A percentile compares a stretch with the other conserved stretches of the same genome.
Evolutionary conservation across 2,113 vertebrate genomes (phyloP).

Genomic region (Microcebus tavaratra): DNA sequence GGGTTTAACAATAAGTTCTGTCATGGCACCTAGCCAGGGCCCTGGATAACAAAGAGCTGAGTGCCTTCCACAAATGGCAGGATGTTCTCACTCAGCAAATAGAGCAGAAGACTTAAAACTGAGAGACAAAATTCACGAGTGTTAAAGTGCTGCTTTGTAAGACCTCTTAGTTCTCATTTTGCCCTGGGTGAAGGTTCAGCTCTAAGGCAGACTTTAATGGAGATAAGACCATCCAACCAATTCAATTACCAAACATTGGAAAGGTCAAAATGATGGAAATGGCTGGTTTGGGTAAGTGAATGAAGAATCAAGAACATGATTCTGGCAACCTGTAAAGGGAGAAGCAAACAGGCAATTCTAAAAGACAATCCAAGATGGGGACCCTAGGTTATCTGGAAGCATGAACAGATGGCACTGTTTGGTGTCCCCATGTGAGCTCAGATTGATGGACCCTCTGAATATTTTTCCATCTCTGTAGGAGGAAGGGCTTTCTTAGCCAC

Average conservation of each 20-base stretch:
- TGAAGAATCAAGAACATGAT: neutral
- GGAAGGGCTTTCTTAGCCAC: neutral
- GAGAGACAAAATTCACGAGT: conserved; percentile 28
- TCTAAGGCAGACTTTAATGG: neutral
- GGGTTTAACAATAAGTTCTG: neutral
- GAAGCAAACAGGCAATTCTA: neutral
- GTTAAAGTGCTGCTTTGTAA: neutral
- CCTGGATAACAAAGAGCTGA: neutral
- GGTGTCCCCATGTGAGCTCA: neutral
- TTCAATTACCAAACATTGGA: neutral
- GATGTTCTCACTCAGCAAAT: neutral
- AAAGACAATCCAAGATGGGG: neutral
- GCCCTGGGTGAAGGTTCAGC: neutral
- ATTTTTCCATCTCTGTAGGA: neutral
- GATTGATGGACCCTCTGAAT: neutral
- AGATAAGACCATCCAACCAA: neutral
- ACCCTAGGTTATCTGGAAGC: neutral
- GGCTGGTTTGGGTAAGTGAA: neutral
- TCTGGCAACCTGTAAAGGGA: neutral
- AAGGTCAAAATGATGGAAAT: neutral
- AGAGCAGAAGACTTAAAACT: conserved; percentile 24
- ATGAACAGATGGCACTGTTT: neutral
- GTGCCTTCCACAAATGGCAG: neutral
- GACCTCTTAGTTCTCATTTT: neutral
- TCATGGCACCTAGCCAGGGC: neutral